These are phyloP conservation scores for Catharus bicknelli DNA, from an alignment of 2,113 vertebrate genomes.

Conservation along the genomic window DNA sequence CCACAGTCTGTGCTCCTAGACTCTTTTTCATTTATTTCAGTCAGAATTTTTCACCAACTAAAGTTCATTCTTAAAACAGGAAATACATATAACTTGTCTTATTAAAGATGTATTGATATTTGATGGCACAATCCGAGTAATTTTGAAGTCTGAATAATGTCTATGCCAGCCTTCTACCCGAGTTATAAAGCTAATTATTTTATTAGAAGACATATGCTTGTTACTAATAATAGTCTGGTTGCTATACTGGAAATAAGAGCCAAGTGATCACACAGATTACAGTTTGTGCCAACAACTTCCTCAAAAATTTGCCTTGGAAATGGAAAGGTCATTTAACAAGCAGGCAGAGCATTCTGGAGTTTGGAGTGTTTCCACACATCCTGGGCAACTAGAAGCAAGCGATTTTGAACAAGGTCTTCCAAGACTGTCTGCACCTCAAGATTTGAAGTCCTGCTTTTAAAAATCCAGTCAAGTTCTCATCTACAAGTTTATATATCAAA, in stretches of 20 bases:
- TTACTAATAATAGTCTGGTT: not conserved
- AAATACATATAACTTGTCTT: not conserved
- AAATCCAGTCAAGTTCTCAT: not conserved
- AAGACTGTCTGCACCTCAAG: not conserved
- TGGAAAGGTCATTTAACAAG: not conserved
- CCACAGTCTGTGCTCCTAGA: accelerated
- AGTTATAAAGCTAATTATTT: not conserved
- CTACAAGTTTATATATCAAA: not conserved
- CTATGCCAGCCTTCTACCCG: not conserved
- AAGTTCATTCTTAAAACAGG: not conserved
- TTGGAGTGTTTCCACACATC: not conserved
- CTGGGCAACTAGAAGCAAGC: not conserved
- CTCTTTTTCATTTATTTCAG: not conserved
- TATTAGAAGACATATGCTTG: not conserved
- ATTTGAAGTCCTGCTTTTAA: not conserved
- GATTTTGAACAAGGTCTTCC: not conserved
- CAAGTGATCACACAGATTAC: not conserved
- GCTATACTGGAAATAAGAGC: not conserved
- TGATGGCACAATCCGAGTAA: not conserved
- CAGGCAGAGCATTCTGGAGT: not conserved
- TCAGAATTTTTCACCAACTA: not conserved
- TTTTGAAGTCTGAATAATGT: not conserved
- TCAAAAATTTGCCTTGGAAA: not conserved
- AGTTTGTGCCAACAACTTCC: not conserved
- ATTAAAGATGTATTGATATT: not conserved